phyloP scores from a whole-genome alignment of 2,797 vertebrate genomes.

The Eulemur rubriventer region DNA sequence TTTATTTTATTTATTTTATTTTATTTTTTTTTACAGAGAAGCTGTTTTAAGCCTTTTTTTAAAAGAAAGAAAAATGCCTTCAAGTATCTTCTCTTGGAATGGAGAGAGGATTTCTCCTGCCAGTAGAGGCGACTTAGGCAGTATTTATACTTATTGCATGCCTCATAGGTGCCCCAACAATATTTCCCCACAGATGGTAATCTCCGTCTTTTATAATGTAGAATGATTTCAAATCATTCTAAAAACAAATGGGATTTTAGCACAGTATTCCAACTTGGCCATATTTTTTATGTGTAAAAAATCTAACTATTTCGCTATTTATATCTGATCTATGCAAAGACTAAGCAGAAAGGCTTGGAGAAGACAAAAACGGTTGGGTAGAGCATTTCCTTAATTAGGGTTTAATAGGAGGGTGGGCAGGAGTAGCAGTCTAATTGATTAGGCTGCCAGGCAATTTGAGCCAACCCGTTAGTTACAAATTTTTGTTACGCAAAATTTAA shows the following conservation, averaged over 20 bases:
- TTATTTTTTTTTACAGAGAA: neutral
- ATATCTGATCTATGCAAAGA: neutral
- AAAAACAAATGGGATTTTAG: conserved; percentile 41
- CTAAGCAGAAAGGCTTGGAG: neutral
- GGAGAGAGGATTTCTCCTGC: neutral
- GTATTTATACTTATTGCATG: neutral
- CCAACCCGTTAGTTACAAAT: conserved; percentile 61
- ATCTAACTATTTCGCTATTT: neutral
- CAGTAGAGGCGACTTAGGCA: neutral
- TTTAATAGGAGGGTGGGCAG: conserved; percentile 26
- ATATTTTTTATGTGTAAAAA: neutral
- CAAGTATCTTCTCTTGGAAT: neutral
- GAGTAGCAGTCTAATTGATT: neutral
- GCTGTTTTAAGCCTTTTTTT: neutral
- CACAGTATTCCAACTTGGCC: neutral
- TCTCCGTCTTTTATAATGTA: conserved; percentile 38
- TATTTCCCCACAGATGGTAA: neutral
- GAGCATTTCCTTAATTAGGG: neutral
- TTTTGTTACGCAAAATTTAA: conserved; percentile 71
- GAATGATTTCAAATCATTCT: neutral
- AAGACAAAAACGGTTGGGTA: neutral
- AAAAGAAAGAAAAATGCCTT: neutral
- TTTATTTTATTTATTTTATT: no score
- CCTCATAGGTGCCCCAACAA: neutral
- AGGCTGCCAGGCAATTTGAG: conserved; percentile 62